phyloP scores from a whole-genome alignment of 2,797 vertebrate genomes.

The Sardinella longiceps region DNA sequence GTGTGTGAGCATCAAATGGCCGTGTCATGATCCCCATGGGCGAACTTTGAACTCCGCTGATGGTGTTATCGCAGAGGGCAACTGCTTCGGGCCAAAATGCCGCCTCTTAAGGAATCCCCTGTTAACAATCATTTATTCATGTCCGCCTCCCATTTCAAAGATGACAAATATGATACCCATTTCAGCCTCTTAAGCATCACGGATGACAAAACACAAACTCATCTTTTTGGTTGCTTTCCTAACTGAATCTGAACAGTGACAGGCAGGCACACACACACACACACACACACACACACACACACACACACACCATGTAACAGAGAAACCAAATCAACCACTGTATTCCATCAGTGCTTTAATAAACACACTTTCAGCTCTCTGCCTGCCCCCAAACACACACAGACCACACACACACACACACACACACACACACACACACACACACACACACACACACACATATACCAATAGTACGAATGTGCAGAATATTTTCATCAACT shows the following conservation, averaged over 20 bases:
- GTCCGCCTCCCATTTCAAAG: slow-evolving; percentile 59
- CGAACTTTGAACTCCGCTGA: slow-evolving; percentile 63
- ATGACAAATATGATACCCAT: slow-evolving; percentile 61
- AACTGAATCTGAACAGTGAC: neutral
- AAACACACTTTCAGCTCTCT: slow-evolving; percentile 30
- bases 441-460: too few species aligned
- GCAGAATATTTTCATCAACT: slow-evolving; percentile 77
- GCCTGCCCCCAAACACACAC: slow-evolving; percentile 21
- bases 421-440: neutral
- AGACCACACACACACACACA: slow-evolving; percentile 45
- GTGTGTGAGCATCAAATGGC: slow-evolving; percentile 23
- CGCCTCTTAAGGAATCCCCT: slow-evolving; percentile 65
- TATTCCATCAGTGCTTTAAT: neutral
- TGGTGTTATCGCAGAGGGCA: slow-evolving; percentile 72
- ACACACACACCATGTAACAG: neutral
- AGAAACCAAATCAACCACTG: neutral
- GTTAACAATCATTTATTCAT: slow-evolving; percentile 75
- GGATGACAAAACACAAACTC: slow-evolving; percentile 42
- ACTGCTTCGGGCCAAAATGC: slow-evolving; percentile 61
- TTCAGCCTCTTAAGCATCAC: slow-evolving; percentile 47
- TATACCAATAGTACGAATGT: slow-evolving; percentile 35
- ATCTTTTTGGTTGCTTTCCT: slow-evolving; percentile 21
- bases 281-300: neutral
- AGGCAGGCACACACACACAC: neutral
- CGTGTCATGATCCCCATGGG: slow-evolving; percentile 58